Conservation (phyloP, 2,888 invertebrate genomes). For the Netelia melanura region DNA sequence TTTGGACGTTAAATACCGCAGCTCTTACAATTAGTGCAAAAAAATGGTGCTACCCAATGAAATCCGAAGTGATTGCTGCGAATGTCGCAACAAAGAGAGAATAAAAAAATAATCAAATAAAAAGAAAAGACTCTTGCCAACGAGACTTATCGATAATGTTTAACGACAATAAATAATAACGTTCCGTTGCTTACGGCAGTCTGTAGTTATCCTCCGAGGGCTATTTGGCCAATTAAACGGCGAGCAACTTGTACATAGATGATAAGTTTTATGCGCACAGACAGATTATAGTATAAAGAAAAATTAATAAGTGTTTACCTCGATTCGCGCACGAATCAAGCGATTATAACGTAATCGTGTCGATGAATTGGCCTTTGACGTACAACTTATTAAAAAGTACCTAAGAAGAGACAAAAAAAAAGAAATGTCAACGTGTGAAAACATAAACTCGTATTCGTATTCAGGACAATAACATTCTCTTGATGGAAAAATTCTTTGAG, state of each 20-base stretch:
- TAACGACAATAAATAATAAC: slow-evolving; percentile 56
- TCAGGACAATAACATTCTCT: slow-evolving; percentile 16
- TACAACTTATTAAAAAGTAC: slow-evolving; percentile 40
- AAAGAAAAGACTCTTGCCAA: slow-evolving; percentile 42
- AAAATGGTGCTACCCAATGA: slow-evolving; percentile 43
- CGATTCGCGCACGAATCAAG: slow-evolving; percentile 45
- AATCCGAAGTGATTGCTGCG: slow-evolving; percentile 2
- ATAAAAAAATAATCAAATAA: not conserved
- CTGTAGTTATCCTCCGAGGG: slow-evolving; percentile 42
- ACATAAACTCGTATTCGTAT: slow-evolving; percentile 4
- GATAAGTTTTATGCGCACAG: slow-evolving; percentile 70
- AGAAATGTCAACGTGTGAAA: not conserved
- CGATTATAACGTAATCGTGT: slow-evolving; percentile 40
- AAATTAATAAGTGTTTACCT: slow-evolving; percentile 57
- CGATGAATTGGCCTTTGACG: slow-evolving; percentile 57
- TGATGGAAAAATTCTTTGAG: slow-evolving; percentile 52
- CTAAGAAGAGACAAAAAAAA: slow-evolving; percentile 41
- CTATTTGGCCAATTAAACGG: slow-evolving; percentile 45
- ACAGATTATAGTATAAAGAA: slow-evolving; percentile 29
- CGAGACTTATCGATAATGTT: slow-evolving; percentile 26
- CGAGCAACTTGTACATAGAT: slow-evolving; percentile 59
- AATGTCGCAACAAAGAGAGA: not conserved
- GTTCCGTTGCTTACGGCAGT: slow-evolving; percentile 60
- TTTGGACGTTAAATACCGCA: not conserved
- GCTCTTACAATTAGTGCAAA: not conserved